phyloP scores from a whole-genome alignment of 2,113 vertebrate genomes.

The Collichthys lucidus region DNA sequence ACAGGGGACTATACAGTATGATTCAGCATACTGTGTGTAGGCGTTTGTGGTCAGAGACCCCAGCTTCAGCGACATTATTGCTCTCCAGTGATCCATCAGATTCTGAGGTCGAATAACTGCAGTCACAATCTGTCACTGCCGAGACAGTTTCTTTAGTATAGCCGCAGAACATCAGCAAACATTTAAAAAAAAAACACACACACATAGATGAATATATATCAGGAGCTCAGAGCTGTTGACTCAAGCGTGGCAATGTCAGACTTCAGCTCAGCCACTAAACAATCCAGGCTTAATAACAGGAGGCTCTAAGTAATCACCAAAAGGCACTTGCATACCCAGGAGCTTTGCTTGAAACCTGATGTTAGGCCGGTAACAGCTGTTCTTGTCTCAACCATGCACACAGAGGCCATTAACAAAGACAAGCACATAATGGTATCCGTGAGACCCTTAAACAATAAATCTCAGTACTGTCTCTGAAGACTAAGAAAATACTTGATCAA shows the following conservation, averaged over 20 bases:
- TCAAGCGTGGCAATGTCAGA: slow-evolving; percentile 43
- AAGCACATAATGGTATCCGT: slow-evolving; percentile 36
- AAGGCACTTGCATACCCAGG: slow-evolving; percentile 38
- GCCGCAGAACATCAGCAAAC: slow-evolving; percentile 27
- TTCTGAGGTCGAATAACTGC: slow-evolving; percentile 48
- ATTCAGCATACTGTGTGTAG: slow-evolving; percentile 22
- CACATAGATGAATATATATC: slow-evolving; percentile 21
- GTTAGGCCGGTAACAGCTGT: slow-evolving; percentile 56
- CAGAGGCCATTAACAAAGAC: slow-evolving; percentile 47
- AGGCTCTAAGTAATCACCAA: slow-evolving; percentile 41
- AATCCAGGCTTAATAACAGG: slow-evolving; percentile 29
- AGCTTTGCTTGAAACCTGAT: slow-evolving; percentile 51
- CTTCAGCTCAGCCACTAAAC: slow-evolving; percentile 40
- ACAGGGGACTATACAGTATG: not conserved
- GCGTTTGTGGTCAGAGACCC: slow-evolving; percentile 20
- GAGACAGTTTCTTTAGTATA: slow-evolving; percentile 5
- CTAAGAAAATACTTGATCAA: slow-evolving; percentile 2
- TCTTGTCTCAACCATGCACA: slow-evolving; percentile 41
- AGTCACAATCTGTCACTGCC: slow-evolving; percentile 16
- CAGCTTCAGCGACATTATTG: slow-evolving; percentile 2
- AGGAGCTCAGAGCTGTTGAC: slow-evolving; percentile 38
- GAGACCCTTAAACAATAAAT: slow-evolving; percentile 28
- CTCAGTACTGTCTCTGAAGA: not conserved
- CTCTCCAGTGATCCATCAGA: slow-evolving; percentile 50
- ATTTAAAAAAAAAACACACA: slow-evolving; percentile 48